Evolutionary conservation across 2,113 vertebrate species (phyloP).

Genomic region (Pseudorectes ferrugineus): DNA sequence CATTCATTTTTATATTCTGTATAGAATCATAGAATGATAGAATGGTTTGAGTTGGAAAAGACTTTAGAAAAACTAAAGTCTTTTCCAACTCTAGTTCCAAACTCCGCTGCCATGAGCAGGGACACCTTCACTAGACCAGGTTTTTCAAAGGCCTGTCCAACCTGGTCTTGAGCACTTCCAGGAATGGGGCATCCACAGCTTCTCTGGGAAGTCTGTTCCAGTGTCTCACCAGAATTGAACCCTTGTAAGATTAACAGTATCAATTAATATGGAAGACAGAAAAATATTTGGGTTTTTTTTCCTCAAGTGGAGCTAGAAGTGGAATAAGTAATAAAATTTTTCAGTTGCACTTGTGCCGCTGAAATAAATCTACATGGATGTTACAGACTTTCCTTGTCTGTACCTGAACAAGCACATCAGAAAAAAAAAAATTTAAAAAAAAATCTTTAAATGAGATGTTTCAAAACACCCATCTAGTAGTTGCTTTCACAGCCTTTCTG

Average conservation of each 20-base stretch:
- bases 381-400: not conserved
- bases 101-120: not conserved
- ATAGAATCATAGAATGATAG: not conserved
- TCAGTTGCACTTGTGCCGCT: not conserved
- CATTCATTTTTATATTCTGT: not conserved
- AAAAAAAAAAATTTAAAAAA: not conserved
- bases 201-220: not conserved
- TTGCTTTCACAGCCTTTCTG: not conserved
- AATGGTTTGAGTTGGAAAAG: not conserved
- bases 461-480: not conserved
- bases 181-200: not conserved
- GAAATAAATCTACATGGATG: not conserved
- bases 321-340: not conserved
- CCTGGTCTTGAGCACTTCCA: not conserved
- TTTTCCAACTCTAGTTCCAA: not conserved
- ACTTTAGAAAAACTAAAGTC: not conserved
- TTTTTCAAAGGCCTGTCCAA: not conserved
- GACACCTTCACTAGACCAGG: not conserved
- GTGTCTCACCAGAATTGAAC: not conserved
- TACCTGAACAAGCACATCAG: not conserved
- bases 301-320: not conserved
- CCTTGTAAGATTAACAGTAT: not conserved
- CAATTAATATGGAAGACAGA: not conserved
- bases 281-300: not conserved
- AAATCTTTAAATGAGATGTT: not conserved